These are phyloP conservation scores for Amiota minor DNA, from an alignment of 2,888 invertebrate genomes.

Conservation along the genomic window DNA sequence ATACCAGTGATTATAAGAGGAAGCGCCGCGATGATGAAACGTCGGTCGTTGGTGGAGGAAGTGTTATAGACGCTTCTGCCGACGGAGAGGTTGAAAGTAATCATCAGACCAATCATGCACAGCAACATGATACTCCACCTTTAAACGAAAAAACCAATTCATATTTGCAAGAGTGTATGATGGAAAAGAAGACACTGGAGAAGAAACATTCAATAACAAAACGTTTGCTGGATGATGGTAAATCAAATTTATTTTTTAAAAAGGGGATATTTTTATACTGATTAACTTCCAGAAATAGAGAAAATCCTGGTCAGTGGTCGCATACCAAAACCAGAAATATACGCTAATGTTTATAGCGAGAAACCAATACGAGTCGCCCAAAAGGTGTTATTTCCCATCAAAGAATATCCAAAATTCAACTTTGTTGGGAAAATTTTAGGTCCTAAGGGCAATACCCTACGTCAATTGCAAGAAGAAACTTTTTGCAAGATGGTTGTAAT, in stretches of 20 bases:
- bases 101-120: constrained; percentile 54
- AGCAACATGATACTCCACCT: constrained; percentile 71
- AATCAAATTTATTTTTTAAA: constrained; percentile 24
- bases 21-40: constrained; percentile 70
- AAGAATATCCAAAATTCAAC: constrained; percentile 79
- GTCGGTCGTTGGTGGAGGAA: constrained; percentile 49
- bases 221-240: constrained; percentile 84
- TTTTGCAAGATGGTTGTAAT: constrained; percentile 97
- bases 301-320: constrained; percentile 89
- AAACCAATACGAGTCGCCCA: constrained; percentile 72
- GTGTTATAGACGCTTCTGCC: constrained; percentile 52
- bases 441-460: constrained; percentile 93
- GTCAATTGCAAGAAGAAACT: constrained; percentile 92
- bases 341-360: constrained; percentile 71
- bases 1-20: constrained; percentile 69
- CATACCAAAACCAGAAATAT: constrained; percentile 71
- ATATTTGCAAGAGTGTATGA: constrained; percentile 82
- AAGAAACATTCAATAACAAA: constrained; percentile 81
- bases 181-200: constrained; percentile 81
- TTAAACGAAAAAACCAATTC: constrained; percentile 83
- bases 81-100: constrained; percentile 54
- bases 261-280: neutral
- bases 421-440: constrained; percentile 96
- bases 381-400: constrained; percentile 71
- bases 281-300: constrained; percentile 73